Conservation (phyloP, 2,888 invertebrate species). For the Lomographa bimaculata region DNA sequence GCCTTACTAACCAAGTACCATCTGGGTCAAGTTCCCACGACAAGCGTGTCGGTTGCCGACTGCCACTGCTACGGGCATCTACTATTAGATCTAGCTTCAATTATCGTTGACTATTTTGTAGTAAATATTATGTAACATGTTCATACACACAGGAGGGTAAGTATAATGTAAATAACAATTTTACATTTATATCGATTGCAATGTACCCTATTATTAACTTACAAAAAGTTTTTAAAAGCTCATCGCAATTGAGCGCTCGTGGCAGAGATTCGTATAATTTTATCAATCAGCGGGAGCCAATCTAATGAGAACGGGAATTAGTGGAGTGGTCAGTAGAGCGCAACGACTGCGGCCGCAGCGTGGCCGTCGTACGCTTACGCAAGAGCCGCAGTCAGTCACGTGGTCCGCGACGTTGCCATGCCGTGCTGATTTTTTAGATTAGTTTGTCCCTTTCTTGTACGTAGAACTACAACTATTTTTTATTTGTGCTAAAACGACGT, state of each 20-base stretch:
- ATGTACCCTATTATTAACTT: too few species aligned
- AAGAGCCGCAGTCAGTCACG: constrained; percentile 77
- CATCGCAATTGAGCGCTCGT: too few species aligned
- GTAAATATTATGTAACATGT: too few species aligned
- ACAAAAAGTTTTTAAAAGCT: too few species aligned
- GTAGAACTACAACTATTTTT: constrained; percentile 65
- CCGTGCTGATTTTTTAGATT: constrained; percentile 48
- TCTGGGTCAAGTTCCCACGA: constrained; percentile 81
- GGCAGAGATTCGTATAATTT: background rate
- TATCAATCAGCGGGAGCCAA: constrained; percentile 9
- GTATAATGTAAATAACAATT: too few species aligned
- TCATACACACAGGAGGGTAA: too few species aligned
- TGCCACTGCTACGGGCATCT: constrained; percentile 15
- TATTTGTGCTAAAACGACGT: constrained; percentile 76
- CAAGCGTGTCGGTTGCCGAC: constrained; percentile 59
- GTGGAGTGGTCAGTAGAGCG: constrained; percentile 34
- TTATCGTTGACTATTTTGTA: too few species aligned
- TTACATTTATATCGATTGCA: too few species aligned
- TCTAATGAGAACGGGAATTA: constrained; percentile 19
- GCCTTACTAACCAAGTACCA: constrained; percentile 63
- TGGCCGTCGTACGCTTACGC: constrained; percentile 78
- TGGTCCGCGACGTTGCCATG: constrained; percentile 77
- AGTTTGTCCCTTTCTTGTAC: constrained; percentile 62
- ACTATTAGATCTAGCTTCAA: too few species aligned
- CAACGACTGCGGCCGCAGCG: constrained; percentile 49